Evolutionary conservation across 2,797 vertebrate species (phyloP), one percentile per base, ranked within the genome.

Genomic region (Chiroxiphia lanceolata): DNA sequence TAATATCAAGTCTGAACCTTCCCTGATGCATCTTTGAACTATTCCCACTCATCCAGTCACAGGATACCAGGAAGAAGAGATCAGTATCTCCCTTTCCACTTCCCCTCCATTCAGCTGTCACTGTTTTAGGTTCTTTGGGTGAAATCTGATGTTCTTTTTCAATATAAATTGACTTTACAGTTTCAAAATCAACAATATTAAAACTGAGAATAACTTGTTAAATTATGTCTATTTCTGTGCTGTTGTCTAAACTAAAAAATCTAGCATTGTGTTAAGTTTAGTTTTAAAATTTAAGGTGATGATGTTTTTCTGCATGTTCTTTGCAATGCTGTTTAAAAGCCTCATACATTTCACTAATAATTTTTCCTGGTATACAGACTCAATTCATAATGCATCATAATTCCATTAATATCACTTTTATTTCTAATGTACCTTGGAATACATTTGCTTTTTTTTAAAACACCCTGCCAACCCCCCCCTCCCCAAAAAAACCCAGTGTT

Each of bases 101-200:
- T 76, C 50, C 54, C 71, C 77, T 82, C 54, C 36, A 63, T 72
- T 87, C 54, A 78, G 31, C 42, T 77, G 42, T 83, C 61, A 83
- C 44, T 59, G 27, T 57, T 79, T 74, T 57, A 87, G 63, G 45
- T 65, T 83, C 51, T 76, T 88, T 84, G 53, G 57, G 79, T 81
- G 75, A 88, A 91, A 81, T 56, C 53, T 88, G 59, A 71, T 88
- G 53, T 70, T 91, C 34, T 72, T 91, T 88, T 81, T 85, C 45
- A 87, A 72, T 42, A 72, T 72, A 84, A 84, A 23, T 63, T 81
- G 3, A 54, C 23, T 77, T 91, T 81, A 91, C 44, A 63, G 70
- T 71, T 91, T 81, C 75, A 94, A 70, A 94, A 76, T 77, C 59
- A 84, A n/a, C 42, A 76, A 36, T 88, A 81, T 85, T 77, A 76